phyloP scores from a whole-genome alignment of 2,888 invertebrate species.

The Nephrotoma appendiculata region DNA sequence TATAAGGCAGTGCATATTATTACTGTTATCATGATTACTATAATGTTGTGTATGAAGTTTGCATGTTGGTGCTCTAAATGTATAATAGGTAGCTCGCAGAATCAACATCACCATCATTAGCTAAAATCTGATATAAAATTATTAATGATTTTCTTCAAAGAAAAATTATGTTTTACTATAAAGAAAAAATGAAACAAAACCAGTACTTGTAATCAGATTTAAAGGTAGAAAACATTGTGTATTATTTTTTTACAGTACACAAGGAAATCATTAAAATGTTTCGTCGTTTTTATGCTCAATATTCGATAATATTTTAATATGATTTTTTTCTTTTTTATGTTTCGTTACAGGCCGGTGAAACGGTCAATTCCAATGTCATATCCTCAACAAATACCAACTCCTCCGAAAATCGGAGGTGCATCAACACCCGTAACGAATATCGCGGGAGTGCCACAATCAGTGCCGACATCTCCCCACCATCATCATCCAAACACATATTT shows the following conservation, averaged over 20 bases:
- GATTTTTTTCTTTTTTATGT: slow-evolving; percentile 5
- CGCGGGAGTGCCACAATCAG: slow-evolving; percentile 19
- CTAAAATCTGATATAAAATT: not conserved
- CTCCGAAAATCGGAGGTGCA: slow-evolving; percentile 10
- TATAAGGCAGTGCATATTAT: not conserved
- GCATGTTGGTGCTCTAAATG: not conserved
- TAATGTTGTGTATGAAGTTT: not conserved
- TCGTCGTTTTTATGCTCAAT: not conserved
- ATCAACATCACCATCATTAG: not conserved
- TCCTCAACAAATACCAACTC: slow-evolving; percentile 13
- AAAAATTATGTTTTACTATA: not conserved
- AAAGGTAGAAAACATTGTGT: not conserved
- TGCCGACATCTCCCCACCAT: slow-evolving; percentile 19
- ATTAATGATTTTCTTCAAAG: not conserved
- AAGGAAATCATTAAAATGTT: slow-evolving; percentile 1
- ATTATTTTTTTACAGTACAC: not conserved
- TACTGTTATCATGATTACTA: not conserved
- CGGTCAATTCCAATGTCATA: slow-evolving; percentile 15
- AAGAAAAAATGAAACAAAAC: not conserved
- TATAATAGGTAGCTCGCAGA: not conserved
- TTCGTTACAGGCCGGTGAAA: slow-evolving; percentile 13
- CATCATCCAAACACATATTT: not conserved
- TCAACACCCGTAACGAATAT: slow-evolving; percentile 23
- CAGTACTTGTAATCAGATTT: not conserved
- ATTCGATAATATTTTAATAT: not conserved